These are phyloP conservation scores for Platerodrilus igneus DNA, from an alignment of 2,888 invertebrate species.

Conservation along the genomic window DNA sequence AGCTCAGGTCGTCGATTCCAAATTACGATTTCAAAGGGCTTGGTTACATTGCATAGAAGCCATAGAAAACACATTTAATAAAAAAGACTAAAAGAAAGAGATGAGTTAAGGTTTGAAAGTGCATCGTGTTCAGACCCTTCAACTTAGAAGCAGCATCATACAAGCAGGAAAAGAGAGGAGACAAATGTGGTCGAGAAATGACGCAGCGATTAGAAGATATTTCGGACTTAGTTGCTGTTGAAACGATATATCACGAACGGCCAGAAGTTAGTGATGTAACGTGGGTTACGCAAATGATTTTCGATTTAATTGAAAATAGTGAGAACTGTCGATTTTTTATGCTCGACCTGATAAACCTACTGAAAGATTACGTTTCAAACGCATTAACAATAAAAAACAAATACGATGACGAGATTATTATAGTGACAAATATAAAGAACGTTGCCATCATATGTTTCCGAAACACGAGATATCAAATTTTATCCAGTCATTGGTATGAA, in stretches of 20 bases:
- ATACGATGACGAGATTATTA: too few species aligned
- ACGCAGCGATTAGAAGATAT: neutral
- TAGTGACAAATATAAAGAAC: too few species aligned
- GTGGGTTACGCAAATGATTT: neutral
- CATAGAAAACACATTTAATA: too few species aligned
- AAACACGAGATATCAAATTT: neutral
- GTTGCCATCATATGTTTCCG: constrained; percentile 1
- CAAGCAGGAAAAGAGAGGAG: neutral
- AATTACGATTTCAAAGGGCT: too few species aligned
- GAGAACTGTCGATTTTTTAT: neutral
- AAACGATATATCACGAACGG: too few species aligned
- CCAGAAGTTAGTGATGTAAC: too few species aligned
- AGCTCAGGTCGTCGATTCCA: too few species aligned
- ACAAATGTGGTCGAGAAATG: neutral
- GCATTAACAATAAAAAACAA: neutral
- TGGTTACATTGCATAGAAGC: too few species aligned
- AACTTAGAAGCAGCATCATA: neutral
- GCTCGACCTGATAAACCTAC: neutral
- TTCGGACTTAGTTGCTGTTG: too few species aligned
- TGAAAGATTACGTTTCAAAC: constrained; percentile 1
- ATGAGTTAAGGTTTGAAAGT: neutral
- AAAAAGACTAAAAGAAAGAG: neutral
- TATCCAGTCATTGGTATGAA: too few species aligned
- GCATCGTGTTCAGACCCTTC: neutral
- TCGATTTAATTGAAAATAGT: constrained; percentile 2